A percentile compares a stretch with the other conserved stretches of the same genome.
These are phyloP conservation scores for Dasyurus viverrinus DNA, from an alignment of 2,113 vertebrate genomes.

Conservation along the genomic window DNA sequence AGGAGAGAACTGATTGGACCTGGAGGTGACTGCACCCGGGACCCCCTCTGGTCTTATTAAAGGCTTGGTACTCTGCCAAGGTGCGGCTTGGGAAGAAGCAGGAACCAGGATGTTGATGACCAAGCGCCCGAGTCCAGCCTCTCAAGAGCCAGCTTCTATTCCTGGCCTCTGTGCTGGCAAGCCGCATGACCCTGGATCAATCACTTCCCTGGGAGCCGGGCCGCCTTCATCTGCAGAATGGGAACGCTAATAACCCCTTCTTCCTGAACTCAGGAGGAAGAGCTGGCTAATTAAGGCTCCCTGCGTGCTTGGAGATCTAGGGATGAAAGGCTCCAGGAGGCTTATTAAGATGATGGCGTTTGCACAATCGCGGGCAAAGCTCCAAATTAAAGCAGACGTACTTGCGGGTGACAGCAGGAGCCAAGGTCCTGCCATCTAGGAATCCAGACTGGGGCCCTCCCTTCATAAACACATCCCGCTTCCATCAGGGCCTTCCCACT, in stretches of 20 bases:
- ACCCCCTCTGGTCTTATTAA: no score
- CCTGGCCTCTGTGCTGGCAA: neutral
- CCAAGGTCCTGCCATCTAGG: neutral
- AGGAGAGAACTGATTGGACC: no score
- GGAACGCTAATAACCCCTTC: neutral
- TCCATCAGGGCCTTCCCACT: neutral
- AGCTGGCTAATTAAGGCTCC: constrained; percentile 50
- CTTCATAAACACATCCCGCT: neutral
- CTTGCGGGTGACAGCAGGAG: neutral
- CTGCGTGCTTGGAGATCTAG: neutral
- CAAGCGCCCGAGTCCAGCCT: neutral
- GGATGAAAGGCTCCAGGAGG: constrained; percentile 33
- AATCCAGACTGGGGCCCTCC: neutral
- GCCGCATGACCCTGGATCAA: neutral
- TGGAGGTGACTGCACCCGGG: no score
- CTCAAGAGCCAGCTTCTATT: neutral
- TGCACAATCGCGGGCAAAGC: constrained; percentile 32
- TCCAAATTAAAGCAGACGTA: constrained; percentile 51
- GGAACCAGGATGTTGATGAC: neutral
- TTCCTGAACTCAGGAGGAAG: neutral
- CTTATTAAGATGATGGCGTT: constrained; percentile 61
- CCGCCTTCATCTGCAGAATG: neutral
- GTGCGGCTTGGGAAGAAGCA: neutral
- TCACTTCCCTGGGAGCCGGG: neutral
- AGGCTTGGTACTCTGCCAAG: no score